Base-by-base conservation (phyloP, 2,797 vertebrate genomes). In the Sebastes matsubarae region DNA sequence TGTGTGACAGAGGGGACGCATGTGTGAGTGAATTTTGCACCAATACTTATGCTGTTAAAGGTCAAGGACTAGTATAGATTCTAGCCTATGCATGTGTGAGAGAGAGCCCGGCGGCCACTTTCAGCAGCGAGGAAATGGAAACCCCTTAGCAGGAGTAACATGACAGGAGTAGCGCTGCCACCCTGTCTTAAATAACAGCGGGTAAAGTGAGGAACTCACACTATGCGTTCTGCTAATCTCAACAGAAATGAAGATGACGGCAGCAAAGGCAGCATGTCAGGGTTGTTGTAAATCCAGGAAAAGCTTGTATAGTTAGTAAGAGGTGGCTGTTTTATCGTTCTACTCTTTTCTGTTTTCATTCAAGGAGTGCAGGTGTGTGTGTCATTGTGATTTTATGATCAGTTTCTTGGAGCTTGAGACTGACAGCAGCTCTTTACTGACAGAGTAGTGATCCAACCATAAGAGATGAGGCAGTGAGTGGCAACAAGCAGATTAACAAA, bases 141-240 rank as follows among this genome's bases (percentile, higher is more conserved):
- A 83, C 60, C 52, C 22, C 29, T 71, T 3, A 59, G 72, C 68
- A 72, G 81, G 32, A 55, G 38, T 63, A 78, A 85, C 71, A 71
- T 38, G 72, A 72, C 82, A 69, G 82, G 22, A 77, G 77, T 71
- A 55, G 69, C 8, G 22, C 67, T 68, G 79, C 67, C 27, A 30
- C 55, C 2, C 42, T 22, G 64, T 82, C 79, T 68, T 79, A 84
- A 80, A 82, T 79, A 80, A 75, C 60, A 74, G 71, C 1, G 6
- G 42, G 20, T 20, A 59, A 71, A 71, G 75, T 25, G 46, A 87
- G 65, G 71, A 86, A 76, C 66, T 82, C 52, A 25, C 81, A 81
- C 77, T 79, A 75, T 80, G 77, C 0, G n/a, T 30, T 59, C 61
- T 61, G 69, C 55, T 87, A 75, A 80, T 82, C 68, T 83, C 68